Base-by-base conservation (phyloP, 2,113 vertebrate genomes). In the Hiodon alosoides region DNA sequence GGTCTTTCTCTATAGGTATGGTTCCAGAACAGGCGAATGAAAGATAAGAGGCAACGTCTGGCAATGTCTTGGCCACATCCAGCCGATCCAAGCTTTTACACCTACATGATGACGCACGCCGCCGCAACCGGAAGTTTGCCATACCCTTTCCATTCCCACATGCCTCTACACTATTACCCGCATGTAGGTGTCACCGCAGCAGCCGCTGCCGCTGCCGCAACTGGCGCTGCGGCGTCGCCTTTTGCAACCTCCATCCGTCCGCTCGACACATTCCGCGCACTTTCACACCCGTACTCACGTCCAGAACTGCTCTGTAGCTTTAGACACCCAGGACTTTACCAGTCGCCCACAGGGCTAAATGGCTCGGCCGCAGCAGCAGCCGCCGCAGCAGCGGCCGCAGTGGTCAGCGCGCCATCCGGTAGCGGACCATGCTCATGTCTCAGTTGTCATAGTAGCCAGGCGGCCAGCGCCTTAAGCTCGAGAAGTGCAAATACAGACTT, bases 51-150 rank as follows among this genome's bases (percentile, higher is more conserved):
- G 84, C 97, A 99, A 87, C 93, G 97, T 52, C 85, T 99, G 90
- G 97, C 97, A 79, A 99, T 99, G 97, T 98, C 96, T 5, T 99
- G 97, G 96, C 97, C 97, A 71, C 97, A 99, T 89, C 96, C 97
- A 6, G 97, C 96, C 66, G 96, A 98, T 88, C 97, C 97, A 88
- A 97, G 96, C 88, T 99, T 99, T 92, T 99, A 99, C 93, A 99
- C 97, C 78, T 98, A 98, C 91, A 98, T 99, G 97, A 99, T 99
- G 97, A 98, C 96, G 89, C 96, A 99, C 81, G 97, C 96, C 7
- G 97, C 97, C 48, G 97, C 97, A 80, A 98, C 96, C 81, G 97
- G 97, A 85, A 98, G 96, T 79, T 90, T 99, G 78, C 97, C 97
- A 75, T 99, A 98, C 91, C 97, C 96, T 67, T 99, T 98, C 89